phyloP scores from a whole-genome alignment of 2,113 vertebrate species.

The Tapirus terrestris region DNA sequence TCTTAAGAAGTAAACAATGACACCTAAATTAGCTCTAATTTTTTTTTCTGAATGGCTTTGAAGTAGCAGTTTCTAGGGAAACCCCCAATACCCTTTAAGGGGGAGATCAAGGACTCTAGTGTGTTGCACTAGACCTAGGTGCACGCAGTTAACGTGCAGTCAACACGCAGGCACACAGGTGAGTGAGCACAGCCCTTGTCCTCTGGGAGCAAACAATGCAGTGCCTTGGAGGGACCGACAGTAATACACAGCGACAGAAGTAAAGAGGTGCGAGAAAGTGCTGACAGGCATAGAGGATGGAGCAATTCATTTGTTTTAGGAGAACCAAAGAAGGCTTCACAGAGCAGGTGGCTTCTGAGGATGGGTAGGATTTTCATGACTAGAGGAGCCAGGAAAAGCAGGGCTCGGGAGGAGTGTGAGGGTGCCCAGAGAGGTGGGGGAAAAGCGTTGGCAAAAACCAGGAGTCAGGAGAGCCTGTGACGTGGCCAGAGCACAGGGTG shows the following conservation, averaged over 20 bases:
- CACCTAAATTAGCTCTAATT: conserved; percentile 57
- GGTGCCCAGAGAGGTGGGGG: not conserved
- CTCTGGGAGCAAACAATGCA: not conserved
- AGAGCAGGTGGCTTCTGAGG: not conserved
- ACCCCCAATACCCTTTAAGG: conserved; percentile 7
- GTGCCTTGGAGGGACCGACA: not conserved
- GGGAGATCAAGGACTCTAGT: not conserved
- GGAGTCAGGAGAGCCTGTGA: not conserved
- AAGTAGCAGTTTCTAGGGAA: conserved; percentile 74
- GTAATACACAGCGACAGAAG: accelerated
- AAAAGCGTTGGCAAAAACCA: not conserved
- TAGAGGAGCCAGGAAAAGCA: not conserved
- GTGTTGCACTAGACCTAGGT: not conserved
- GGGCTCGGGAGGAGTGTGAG: too few relatives aligned
- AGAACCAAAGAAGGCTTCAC: not conserved
- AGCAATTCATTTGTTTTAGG: not conserved
- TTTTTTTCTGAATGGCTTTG: conserved; percentile 64
- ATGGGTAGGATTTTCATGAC: not conserved
- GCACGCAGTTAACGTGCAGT: accelerated
- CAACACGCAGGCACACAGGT: accelerated
- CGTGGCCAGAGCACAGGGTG: not conserved
- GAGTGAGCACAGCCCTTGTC: accelerated
- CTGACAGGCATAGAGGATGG: too few relatives aligned
- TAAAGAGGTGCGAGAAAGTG: not conserved
- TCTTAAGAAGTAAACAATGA: conserved; percentile 62